phyloP scores from a whole-genome alignment of 1,140 invertebrate genomes.

The Diuraphis noxia region DNA sequence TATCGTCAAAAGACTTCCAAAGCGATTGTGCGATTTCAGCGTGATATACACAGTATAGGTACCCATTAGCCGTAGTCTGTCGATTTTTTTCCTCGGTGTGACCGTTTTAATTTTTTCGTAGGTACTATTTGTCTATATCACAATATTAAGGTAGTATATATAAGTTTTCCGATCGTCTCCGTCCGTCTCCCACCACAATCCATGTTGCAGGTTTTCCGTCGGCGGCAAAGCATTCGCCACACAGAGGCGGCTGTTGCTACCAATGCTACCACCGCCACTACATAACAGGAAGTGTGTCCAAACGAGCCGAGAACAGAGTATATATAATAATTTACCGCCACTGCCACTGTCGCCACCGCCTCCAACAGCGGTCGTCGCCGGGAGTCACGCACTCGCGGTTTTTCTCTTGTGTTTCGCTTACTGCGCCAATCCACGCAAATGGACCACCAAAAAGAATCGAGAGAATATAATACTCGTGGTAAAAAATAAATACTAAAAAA shows the following conservation, averaged over 20 bases:
- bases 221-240: not conserved
- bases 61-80: not conserved
- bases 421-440: constrained; percentile 37
- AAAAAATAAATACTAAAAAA: constrained; percentile 22
- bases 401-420: constrained; percentile 27
- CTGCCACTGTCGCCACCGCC: not conserved
- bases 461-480: constrained; percentile 50
- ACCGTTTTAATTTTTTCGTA: constrained; percentile 23
- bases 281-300: constrained; percentile 53
- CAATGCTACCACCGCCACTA: not conserved
- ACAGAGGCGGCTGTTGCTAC: not conserved
- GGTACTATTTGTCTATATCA: not conserved
- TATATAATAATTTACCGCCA: constrained; percentile 6
- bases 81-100: not conserved
- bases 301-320: constrained; percentile 40
- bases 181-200: not conserved
- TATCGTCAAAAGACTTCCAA: not conserved
- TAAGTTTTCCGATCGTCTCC: not conserved
- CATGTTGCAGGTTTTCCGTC: constrained; percentile 6
- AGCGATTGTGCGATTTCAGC: constrained; percentile 24
- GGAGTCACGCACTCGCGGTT: constrained; percentile 47
- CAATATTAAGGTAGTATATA: not conserved
- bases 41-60: not conserved
- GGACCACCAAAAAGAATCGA: constrained; percentile 45
- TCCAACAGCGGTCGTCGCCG: not conserved